Conservation (phyloP, 2,113 vertebrate species). For the Eurystomus gularis region DNA sequence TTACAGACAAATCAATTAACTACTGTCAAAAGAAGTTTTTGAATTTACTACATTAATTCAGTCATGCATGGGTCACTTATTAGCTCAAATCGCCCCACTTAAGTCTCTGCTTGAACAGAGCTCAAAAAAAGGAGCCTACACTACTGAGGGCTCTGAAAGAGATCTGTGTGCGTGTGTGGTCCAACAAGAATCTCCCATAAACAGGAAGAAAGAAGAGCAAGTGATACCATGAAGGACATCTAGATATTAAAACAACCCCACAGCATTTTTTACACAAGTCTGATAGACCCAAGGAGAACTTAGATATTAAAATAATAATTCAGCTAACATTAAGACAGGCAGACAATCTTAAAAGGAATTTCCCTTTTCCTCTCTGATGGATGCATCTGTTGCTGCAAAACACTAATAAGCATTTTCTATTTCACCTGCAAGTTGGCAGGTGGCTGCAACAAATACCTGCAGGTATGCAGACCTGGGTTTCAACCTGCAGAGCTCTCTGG, state of each 20-base stretch:
- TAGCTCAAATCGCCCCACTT: background rate
- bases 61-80: background rate
- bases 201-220: background rate
- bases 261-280: background rate
- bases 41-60: background rate
- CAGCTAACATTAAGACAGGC: background rate
- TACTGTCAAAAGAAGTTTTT: background rate
- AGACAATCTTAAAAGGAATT: background rate
- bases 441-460: background rate
- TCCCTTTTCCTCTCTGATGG: background rate
- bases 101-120: background rate
- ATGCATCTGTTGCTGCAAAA: background rate
- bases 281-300: rapidly evolving
- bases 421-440: background rate
- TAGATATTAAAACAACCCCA: background rate
- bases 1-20: background rate
- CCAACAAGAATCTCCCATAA: background rate
- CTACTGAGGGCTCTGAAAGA: background rate
- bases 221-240: background rate
- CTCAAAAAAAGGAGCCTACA: background rate
- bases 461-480: background rate
- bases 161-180: background rate
- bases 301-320: background rate
- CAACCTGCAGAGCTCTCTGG: background rate
- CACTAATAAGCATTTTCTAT: background rate